Base-by-base conservation (phyloP, 1,140 invertebrate genomes). In the Habropoda laboriosa region DNA sequence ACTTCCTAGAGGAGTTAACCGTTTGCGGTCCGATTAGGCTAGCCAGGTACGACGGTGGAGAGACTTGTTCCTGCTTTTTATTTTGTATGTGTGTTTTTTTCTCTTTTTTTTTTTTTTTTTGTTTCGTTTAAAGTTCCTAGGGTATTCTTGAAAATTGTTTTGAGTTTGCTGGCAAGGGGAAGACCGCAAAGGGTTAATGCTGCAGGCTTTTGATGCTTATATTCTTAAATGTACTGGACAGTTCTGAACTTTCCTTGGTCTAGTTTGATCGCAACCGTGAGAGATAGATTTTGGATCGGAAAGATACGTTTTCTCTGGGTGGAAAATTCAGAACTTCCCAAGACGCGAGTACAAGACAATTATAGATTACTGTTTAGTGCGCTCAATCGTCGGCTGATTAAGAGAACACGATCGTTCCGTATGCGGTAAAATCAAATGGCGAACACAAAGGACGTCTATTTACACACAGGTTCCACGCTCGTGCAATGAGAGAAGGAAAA, bases 401-500 rank as follows among this genome's bases (percentile, higher is more conserved):
- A 72, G 38, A 21, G 32, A n/a, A 32, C 24, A 35, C 32, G 0
- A 1, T 51, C 18, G 13, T 49, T 38, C 0, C 35, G 67, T 35
- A 38, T 35, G 30, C 30, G 64, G 13, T 3, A 66, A 18, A 32
- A 47, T 18, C 51, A 40, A 60, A 63, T 27, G 40, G 7, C 7
- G 1, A 67, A 53, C n/a, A 66, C 32, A 63, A n/a, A 53, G 7
- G 32, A 66, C 38, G 30, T 66, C 49, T 38, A 55, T n/a, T n/a
- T 45, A 91, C 94, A 86, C 79, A 80, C 76, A 77, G 73, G 79
- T 85, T 83, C 82, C 80, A 82, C 81, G 83, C 86, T 85, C 86
- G 83, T 87, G 83, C 85, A 83, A 66, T 35, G 38, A 49, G 12
- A 47, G 24, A 51, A 90, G 85, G 60, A n/a, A 21, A 30, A 21